These are phyloP conservation scores for Dicrostonyx torquatus DNA, from an alignment of 2,797 vertebrate genomes.

Conservation along the genomic window DNA sequence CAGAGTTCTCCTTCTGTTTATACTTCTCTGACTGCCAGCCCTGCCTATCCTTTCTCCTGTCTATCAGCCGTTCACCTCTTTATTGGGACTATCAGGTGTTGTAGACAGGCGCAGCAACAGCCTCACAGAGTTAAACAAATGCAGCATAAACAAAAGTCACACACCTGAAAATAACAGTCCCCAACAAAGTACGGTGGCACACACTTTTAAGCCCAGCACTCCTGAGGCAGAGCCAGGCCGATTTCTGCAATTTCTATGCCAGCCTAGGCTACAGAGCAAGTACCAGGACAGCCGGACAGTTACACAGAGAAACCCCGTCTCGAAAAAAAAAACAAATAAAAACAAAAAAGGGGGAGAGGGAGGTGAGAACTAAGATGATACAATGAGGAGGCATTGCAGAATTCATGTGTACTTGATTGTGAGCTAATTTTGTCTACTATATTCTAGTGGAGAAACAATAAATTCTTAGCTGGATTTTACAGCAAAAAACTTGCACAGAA, in stretches of 20 bases:
- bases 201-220: background rate
- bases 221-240: background rate
- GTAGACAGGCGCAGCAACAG: too few relatives aligned
- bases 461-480: background rate
- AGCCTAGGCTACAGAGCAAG: background rate
- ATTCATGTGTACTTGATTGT: background rate
- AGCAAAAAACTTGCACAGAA: background rate
- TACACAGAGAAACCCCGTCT: background rate
- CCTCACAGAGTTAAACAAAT: too few relatives aligned
- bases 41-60: too few relatives aligned
- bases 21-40: too few relatives aligned
- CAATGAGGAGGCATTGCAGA: background rate
- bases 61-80: too few relatives aligned
- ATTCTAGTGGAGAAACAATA: background rate
- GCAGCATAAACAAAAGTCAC: too few relatives aligned
- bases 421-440: constrained; percentile 10
- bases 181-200: background rate
- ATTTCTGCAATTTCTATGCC: background rate
- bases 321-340: background rate
- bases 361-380: background rate
- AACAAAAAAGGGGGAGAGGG: background rate
- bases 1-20: too few relatives aligned
- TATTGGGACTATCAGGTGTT: too few relatives aligned
- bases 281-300: background rate
- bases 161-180: too few relatives aligned